Evolutionary conservation across 2,888 invertebrate species (phyloP), one percentile per base, ranked within the genome.

Genomic region (Drosophila rubida): DNA sequence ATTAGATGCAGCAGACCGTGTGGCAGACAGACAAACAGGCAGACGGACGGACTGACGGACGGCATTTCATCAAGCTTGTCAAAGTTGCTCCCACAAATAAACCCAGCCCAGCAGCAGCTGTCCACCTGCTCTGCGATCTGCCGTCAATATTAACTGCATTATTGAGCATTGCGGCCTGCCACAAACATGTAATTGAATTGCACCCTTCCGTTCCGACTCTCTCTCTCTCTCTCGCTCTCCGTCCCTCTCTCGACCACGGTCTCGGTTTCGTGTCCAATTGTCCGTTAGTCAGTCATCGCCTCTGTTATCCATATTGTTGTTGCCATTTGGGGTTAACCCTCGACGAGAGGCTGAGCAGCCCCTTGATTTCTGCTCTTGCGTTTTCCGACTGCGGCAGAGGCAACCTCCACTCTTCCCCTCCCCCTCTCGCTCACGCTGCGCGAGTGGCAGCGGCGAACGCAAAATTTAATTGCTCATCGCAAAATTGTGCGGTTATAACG

Each of bases 1-100:
- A 83, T 88, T 86, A 86, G 85, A 87, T 86, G 87, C 88, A 86
- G 87, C 78, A 86, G 88, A 86, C 85, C 85, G 79, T 87, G 78
- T 76, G 75, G 55, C 57, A 58, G 68, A 76, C 77, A 67, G 53
- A 72, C 62, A 54, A 45, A 54, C 48, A 37, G 45, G 25, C 14
- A 42, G 35, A 57, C 13, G 30, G 32, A 48, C 45, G 35, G 46
- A 37, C 11, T n/a, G 48, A 25, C 19, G 13, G 19, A 37, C 37
- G 14, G 50, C 61, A 72, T 84, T 69, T 78, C 85, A 69, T 64
- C 79, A 71, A 66, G 53, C 70, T 75, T 67, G 61, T 75, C 75
- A 66, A 61, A 60, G 30, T 61, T 59, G 23, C 39, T 27, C 27
- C 7, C 7, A 50, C 23, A 50, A 2, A 22, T 32, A 11, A 23